Conservation (phyloP, 2,888 invertebrate species). For the Agrochola litura region DNA sequence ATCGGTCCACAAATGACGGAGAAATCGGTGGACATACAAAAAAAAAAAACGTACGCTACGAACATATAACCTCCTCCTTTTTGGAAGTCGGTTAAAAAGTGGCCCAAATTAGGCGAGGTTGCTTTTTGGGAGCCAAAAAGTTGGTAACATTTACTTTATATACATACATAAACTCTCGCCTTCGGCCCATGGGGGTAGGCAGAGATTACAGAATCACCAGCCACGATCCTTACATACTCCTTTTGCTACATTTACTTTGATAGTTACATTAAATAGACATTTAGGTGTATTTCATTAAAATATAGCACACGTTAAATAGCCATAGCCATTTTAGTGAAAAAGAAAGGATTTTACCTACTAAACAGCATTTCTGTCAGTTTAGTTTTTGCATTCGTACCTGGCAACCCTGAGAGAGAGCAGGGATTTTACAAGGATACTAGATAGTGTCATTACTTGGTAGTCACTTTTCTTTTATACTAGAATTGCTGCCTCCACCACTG, state of each 20-base stretch:
- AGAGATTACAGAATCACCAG: not conserved
- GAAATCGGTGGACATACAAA: too few species aligned
- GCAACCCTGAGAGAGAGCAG: conserved; percentile 35
- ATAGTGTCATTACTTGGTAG: conserved; percentile 49
- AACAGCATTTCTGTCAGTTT: not conserved
- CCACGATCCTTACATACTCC: too few species aligned
- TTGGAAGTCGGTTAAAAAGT: too few species aligned
- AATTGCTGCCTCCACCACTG: conserved; percentile 18
- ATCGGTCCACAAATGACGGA: too few species aligned
- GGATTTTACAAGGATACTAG: conserved; percentile 39
- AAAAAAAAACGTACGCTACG: too few species aligned
- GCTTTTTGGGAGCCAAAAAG: too few species aligned
- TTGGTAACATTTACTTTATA: not conserved
- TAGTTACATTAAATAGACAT: not conserved
- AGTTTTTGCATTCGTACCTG: not conserved
- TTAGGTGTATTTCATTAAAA: not conserved
- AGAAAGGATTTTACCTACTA: not conserved
- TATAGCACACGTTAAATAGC: not conserved
- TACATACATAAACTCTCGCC: not conserved
- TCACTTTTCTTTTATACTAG: conserved; percentile 17
- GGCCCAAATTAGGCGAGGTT: not conserved
- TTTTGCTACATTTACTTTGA: not conserved
- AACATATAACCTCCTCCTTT: too few species aligned
- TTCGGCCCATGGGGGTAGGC: not conserved
- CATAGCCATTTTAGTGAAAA: not conserved